phyloP scores from a whole-genome alignment of 2,113 vertebrate species.

The Drymodes brunneopygia region DNA sequence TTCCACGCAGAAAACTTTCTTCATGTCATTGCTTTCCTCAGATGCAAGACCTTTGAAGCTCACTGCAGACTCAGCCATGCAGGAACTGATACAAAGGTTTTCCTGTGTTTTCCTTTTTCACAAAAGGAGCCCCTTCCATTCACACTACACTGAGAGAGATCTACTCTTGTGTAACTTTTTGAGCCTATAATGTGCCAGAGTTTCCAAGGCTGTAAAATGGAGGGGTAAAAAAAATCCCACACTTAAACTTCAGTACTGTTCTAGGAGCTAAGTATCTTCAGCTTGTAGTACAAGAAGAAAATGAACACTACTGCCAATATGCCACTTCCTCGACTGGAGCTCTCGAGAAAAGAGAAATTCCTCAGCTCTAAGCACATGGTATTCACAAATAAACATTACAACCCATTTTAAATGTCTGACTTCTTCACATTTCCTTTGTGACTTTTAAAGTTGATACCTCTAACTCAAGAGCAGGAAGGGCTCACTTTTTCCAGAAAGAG shows the following conservation, averaged over 20 bases:
- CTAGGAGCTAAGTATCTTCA: not conserved
- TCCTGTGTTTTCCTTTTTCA: not conserved
- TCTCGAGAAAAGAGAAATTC: not conserved
- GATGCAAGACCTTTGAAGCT: slow-evolving; percentile 28
- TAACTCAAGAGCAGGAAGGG: not conserved
- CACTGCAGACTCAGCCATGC: not conserved
- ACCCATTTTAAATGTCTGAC: not conserved
- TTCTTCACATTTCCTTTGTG: not conserved
- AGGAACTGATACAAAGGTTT: not conserved
- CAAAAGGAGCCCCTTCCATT: not conserved
- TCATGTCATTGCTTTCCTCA: not conserved
- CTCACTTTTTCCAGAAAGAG: not conserved
- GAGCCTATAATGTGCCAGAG: not conserved
- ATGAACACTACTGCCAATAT: not conserved
- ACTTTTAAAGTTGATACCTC: not conserved
- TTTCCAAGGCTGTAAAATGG: not conserved
- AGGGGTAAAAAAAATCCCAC: not conserved
- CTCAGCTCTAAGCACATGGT: not conserved
- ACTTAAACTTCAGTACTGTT: not conserved
- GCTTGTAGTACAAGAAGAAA: not conserved
- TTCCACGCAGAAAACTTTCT: not conserved
- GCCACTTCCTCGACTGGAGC: not conserved
- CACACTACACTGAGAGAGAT: not conserved
- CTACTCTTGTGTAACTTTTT: not conserved
- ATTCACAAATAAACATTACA: not conserved